Base-by-base conservation (phyloP, 2,888 invertebrate genomes). In the Agriopis aurantiaria region DNA sequence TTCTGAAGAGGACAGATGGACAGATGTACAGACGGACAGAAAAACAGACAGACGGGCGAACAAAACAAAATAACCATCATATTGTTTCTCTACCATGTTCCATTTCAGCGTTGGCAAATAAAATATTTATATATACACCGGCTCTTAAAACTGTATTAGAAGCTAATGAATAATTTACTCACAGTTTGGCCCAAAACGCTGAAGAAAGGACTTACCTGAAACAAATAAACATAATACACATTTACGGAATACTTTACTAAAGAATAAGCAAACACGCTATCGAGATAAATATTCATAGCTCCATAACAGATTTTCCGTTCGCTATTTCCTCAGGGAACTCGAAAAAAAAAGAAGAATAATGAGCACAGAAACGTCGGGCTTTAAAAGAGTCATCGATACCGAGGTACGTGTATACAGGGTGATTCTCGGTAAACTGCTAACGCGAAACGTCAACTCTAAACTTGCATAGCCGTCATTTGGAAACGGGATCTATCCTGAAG, bases 331-430 rank as follows among this genome's bases (percentile, higher is more conserved):
- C 65, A 14, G 70, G 75, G 74, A 72, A 65, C 65, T 74, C 77
- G 76, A 73, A 71, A 82, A 81, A 80, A 82, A 82, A 82, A 23
- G 17, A 23, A 80, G 74, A 82, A 85, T 87, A 86, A 86, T 87
- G 82, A 85, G 81, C 75, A 74, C 75, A 80, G 81, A 82, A 84
- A 78, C 74, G 75, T 68, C 71, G 77, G 62, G 79, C 78, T 75
- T 74, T 77, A 75, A 69, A 70, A 78, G 81, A 80, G 80, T 78
- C 81, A 87, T 87, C 85, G 86, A 88, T 87, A 85, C 78, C 66
- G 65, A 72, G 11, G 17, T 14, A 57, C 43, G 1, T 56, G 23
- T 45, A 46, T 33, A 46, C 23, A 46, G 58, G n/a, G 9, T 58
- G 46, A 33, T 33, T 58, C 10, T 48, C 7, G 7, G n/a, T 23